Percentiles rank a stretch among this genome's conserved stretches.
Conservation (phyloP, 2,888 invertebrate species). For the Ophonus ardosiacus region DNA sequence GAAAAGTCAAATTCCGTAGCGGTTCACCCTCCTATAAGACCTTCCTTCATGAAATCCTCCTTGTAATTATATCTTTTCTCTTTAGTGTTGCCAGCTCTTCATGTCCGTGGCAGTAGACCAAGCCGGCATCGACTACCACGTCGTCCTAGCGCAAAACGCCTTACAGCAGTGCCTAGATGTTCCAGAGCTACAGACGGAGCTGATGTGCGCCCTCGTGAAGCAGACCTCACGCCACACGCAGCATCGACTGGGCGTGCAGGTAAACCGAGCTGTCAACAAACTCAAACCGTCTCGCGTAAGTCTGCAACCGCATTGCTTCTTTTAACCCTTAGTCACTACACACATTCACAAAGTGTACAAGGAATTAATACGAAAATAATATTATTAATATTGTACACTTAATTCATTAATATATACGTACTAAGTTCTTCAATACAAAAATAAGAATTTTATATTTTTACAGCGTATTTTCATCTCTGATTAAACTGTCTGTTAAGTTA, state of each 20-base stretch:
- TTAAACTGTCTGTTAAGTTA: too few relatives aligned
- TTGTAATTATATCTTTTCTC: conserved; percentile 65
- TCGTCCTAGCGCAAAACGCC: conserved; percentile 97
- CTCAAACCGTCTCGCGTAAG: conserved; percentile 64
- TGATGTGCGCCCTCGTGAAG: conserved; percentile 93
- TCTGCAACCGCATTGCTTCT: conserved; percentile 59
- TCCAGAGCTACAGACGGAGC: conserved; percentile 94
- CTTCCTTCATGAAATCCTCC: background rate
- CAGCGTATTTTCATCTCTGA: too few relatives aligned
- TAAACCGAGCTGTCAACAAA: conserved; percentile 68
- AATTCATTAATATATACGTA: background rate
- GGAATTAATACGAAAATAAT: background rate
- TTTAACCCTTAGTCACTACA: conserved; percentile 11
- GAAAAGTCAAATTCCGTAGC: too few relatives aligned
- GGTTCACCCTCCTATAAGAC: too few relatives aligned
- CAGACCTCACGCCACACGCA: conserved; percentile 94
- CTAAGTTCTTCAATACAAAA: background rate
- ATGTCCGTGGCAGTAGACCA: conserved; percentile 97
- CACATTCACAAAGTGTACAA: conserved; percentile 1
- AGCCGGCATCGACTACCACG: conserved; percentile 98
- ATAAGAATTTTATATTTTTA: background rate
- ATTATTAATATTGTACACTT: background rate
- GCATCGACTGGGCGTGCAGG: conserved; percentile 79
- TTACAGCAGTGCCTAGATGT: conserved; percentile 94
- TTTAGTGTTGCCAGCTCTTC: conserved; percentile 94